A percentile compares a stretch with the other conserved stretches of the same genome.
These are phyloP conservation scores for Galaxias olidus DNA, from an alignment of 2,797 vertebrate genomes.

Conservation along the genomic window DNA sequence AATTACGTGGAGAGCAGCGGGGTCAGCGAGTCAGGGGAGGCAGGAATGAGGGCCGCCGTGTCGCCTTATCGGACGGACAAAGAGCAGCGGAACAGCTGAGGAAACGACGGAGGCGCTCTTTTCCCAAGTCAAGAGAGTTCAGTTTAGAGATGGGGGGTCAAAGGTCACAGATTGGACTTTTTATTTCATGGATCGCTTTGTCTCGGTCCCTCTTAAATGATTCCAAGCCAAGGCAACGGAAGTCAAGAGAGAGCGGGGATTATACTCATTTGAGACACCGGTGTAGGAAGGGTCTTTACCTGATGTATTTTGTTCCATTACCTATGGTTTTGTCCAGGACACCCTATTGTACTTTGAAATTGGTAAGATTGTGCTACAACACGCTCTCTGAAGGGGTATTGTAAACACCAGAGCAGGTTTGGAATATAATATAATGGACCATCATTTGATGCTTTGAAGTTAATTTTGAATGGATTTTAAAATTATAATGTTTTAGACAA, in stretches of 20 bases:
- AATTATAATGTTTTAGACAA: too few species aligned
- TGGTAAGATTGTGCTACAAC: constrained; percentile 8
- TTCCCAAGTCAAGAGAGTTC: constrained; percentile 54
- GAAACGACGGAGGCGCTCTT: constrained; percentile 50
- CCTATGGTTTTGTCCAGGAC: constrained; percentile 22
- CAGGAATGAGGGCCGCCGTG: constrained; percentile 45
- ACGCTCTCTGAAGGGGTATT: constrained; percentile 6
- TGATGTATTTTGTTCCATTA: constrained; percentile 34
- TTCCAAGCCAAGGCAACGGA: constrained; percentile 30
- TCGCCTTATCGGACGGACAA: constrained; percentile 59
- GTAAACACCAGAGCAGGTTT: constrained; percentile 9
- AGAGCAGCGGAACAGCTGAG: constrained; percentile 65
- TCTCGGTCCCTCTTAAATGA: constrained; percentile 44
- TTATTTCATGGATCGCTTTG: constrained; percentile 59
- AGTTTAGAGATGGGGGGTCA: constrained; percentile 44
- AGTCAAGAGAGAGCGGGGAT: constrained; percentile 32
- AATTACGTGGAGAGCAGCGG: constrained; percentile 62
- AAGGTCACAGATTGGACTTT: constrained; percentile 60
- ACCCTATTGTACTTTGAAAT: constrained; percentile 15
- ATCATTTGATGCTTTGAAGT: constrained; percentile 3
- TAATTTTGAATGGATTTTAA: constrained; percentile 11
- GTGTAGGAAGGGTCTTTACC: constrained; percentile 25
- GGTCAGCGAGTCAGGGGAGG: constrained; percentile 57
- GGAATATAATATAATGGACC: neutral
- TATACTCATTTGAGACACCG: constrained; percentile 43